A percentile compares a stretch with the other conserved stretches of the same genome.
These are phyloP conservation scores for Parotocinclus haroldoi DNA, from an alignment of 2,797 vertebrate genomes.

Conservation along the genomic window DNA sequence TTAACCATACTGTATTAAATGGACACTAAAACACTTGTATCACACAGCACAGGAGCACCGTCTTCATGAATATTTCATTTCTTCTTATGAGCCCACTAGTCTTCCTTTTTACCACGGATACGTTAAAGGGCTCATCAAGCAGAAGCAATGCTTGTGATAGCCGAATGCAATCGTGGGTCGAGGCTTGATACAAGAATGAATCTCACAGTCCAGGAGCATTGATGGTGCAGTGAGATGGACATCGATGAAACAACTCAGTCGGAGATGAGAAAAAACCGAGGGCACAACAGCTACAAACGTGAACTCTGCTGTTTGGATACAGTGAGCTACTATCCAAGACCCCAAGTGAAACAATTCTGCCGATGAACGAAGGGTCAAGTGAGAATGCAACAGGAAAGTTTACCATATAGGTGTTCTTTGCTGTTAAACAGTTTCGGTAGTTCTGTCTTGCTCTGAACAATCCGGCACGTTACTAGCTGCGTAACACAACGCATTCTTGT, in stretches of 20 bases:
- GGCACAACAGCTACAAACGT: no score
- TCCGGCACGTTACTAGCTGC: no score
- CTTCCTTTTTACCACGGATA: not conserved
- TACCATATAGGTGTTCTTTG: no score
- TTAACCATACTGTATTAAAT: not conserved
- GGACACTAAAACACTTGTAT: not conserved
- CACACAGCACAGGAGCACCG: not conserved
- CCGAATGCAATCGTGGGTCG: slow-evolving; percentile 35
- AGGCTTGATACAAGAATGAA: slow-evolving; percentile 28
- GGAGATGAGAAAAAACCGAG: slow-evolving; percentile 20
- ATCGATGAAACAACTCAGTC: slow-evolving; percentile 46
- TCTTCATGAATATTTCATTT: slow-evolving; percentile 13
- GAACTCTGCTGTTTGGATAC: no score
- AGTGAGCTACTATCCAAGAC: no score
- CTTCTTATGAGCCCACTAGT: slow-evolving; percentile 19
- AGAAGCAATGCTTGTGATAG: slow-evolving; percentile 34
- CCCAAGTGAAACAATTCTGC: no score
- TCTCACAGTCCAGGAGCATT: slow-evolving; percentile 38
- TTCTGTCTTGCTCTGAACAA: no score
- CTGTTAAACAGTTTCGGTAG: no score
- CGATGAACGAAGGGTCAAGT: no score
- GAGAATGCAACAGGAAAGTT: no score
- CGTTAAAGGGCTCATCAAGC: slow-evolving; percentile 35
- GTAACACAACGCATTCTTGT: no score
- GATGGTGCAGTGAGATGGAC: slow-evolving; percentile 33